These are phyloP conservation scores for Brenthis ino DNA, from an alignment of 2,888 invertebrate species.

Conservation along the genomic window DNA sequence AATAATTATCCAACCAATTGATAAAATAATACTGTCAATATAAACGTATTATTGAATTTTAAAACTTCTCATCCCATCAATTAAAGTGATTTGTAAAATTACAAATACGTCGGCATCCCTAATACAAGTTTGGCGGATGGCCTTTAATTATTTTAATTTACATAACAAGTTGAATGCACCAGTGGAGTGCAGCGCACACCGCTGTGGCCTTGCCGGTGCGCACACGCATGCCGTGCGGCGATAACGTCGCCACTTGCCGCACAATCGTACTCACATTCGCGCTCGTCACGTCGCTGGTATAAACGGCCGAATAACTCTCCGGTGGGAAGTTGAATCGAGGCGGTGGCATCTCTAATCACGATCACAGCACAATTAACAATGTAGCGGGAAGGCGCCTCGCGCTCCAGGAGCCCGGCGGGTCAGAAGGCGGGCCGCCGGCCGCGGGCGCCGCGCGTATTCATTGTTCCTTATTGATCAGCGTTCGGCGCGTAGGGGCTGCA, in stretches of 20 bases:
- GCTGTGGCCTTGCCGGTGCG: conserved; percentile 65
- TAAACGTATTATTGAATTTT: too few relatives aligned
- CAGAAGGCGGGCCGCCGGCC: conserved; percentile 48
- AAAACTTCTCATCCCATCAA: neutral
- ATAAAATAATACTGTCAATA: too few relatives aligned
- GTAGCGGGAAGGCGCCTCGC: conserved; percentile 15
- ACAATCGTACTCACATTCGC: conserved; percentile 66
- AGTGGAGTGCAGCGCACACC: conserved; percentile 38
- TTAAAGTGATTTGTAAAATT: neutral
- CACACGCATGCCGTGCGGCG: conserved; percentile 56
- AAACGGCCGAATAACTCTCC: conserved; percentile 73
- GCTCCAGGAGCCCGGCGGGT: conserved; percentile 41
- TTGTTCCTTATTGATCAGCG: conserved; percentile 62
- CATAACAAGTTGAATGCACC: conserved; percentile 72
- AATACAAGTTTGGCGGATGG: neutral
- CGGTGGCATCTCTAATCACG: conserved; percentile 56
- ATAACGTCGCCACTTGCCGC: conserved; percentile 55
- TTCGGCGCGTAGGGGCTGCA: conserved; percentile 46
- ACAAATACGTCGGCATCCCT: neutral
- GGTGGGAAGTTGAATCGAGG: conserved; percentile 70
- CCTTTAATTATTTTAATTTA: conserved; percentile 11
- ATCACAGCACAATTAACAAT: conserved; percentile 47
- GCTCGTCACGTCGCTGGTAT: conserved; percentile 59
- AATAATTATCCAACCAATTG: too few relatives aligned
- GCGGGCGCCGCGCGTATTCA: conserved; percentile 52